Conservation (phyloP, 1,140 invertebrate species). For the Dendroctonus valens region DNA sequence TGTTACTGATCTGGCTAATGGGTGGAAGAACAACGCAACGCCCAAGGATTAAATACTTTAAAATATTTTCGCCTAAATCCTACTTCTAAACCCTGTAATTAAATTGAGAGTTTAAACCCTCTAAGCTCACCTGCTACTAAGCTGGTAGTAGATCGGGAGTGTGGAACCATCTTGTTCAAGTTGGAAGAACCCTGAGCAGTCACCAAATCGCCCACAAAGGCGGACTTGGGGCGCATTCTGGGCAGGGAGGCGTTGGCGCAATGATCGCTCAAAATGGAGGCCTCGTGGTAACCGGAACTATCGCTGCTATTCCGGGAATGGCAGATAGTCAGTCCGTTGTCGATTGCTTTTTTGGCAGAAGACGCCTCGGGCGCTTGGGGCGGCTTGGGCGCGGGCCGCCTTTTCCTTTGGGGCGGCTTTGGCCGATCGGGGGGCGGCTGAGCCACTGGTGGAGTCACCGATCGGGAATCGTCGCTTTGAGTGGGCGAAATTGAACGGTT, state of each 20-base stretch:
- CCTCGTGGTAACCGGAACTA: conserved; percentile 74
- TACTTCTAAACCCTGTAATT: too few species aligned
- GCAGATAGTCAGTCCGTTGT: conserved; percentile 53
- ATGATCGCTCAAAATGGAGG: conserved; percentile 67
- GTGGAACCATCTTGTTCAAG: conserved; percentile 43
- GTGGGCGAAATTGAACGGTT: conserved; percentile 49
- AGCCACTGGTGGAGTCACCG: conserved; percentile 45
- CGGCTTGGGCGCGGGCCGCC: conserved; percentile 62
- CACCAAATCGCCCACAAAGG: conserved; percentile 33
- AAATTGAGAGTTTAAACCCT: too few species aligned
- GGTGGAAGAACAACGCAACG: too few species aligned
- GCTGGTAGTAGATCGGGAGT: conserved; percentile 49
- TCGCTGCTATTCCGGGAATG: conserved; percentile 75
- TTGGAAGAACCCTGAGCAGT: conserved; percentile 42
- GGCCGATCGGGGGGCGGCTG: conserved; percentile 51
- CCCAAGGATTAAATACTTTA: too few species aligned
- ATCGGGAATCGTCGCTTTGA: conserved; percentile 48
- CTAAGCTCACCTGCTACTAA: conserved; percentile 40
- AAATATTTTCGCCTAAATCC: too few species aligned
- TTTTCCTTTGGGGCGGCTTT: conserved; percentile 54
- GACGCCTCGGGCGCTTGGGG: conserved; percentile 43
- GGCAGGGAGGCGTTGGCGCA: conserved; percentile 51
- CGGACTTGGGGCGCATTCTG: conserved; percentile 41
- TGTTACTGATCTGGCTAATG: too few species aligned
- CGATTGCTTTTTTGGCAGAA: conserved; percentile 25